Conservation (phyloP, 2,113 vertebrate species). For the Anoplopoma fimbria region DNA sequence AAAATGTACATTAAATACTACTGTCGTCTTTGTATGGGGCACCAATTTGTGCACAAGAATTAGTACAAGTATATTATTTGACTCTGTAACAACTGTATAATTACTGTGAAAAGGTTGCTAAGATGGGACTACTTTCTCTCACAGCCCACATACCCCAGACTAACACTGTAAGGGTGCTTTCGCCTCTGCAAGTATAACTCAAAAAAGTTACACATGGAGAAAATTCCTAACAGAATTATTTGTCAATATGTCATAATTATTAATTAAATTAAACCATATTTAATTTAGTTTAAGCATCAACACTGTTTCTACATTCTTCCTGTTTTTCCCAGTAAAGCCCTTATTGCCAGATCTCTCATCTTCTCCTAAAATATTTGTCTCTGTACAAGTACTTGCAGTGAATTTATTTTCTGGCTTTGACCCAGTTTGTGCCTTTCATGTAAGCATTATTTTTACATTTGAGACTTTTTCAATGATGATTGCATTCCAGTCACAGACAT, state of each 20-base stretch:
- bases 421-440: not conserved
- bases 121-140: not conserved
- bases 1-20: not conserved
- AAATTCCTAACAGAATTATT: not conserved
- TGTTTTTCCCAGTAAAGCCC: not conserved
- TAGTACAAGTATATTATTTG: not conserved
- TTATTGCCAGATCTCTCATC: not conserved
- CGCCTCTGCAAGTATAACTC: not conserved
- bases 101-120: not conserved
- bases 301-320: not conserved
- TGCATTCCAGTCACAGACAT: not conserved
- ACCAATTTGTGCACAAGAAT: not conserved
- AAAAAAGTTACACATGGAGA: not conserved
- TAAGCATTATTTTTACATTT: not conserved
- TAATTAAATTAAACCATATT: not conserved
- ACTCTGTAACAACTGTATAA: not conserved
- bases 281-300: not conserved
- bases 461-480: not conserved
- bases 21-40: no score
- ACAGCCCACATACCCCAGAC: not conserved
- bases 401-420: not conserved
- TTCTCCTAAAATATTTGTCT: not conserved
- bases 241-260: not conserved
- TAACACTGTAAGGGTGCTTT: not conserved
- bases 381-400: not conserved